These are phyloP conservation scores for Cosmorhoe ocellata DNA, from an alignment of 2,888 invertebrate species.

Conservation along the genomic window DNA sequence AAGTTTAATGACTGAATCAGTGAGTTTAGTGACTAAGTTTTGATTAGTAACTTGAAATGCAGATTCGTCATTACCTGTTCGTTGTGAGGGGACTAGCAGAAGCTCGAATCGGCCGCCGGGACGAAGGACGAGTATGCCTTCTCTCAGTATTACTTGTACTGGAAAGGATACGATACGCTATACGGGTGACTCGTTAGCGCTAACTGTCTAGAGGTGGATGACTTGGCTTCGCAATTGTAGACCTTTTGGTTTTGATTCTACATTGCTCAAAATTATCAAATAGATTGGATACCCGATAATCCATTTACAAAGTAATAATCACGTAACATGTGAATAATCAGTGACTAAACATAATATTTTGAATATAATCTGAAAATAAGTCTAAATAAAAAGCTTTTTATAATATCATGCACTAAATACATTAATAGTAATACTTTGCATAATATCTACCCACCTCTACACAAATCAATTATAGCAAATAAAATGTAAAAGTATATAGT, in stretches of 20 bases:
- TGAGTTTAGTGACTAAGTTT: not conserved
- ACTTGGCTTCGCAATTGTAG: not conserved
- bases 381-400: too few species aligned
- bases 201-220: slow-evolving; percentile 12
- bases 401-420: not conserved
- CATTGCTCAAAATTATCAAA: too few species aligned
- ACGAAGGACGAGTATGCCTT: slow-evolving; percentile 41
- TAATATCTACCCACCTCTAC: slow-evolving; percentile 44
- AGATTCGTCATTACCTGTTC: slow-evolving; percentile 17
- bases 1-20: not conserved
- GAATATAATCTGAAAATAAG: too few species aligned
- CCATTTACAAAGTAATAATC: too few species aligned
- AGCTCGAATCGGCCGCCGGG: slow-evolving; percentile 58
- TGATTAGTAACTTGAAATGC: slow-evolving; percentile 3
- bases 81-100: slow-evolving; percentile 53
- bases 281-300: too few species aligned
- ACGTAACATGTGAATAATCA: too few species aligned
- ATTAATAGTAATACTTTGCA: not conserved
- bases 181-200: slow-evolving; percentile 4
- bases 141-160: slow-evolving; percentile 42
- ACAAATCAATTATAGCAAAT: too few species aligned
- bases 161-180: slow-evolving; percentile 43
- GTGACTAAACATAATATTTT: too few species aligned
- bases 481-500: too few species aligned
- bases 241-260: too few species aligned